phyloP scores from a whole-genome alignment of 2,888 invertebrate species.

The Nomada hirtipes region DNA sequence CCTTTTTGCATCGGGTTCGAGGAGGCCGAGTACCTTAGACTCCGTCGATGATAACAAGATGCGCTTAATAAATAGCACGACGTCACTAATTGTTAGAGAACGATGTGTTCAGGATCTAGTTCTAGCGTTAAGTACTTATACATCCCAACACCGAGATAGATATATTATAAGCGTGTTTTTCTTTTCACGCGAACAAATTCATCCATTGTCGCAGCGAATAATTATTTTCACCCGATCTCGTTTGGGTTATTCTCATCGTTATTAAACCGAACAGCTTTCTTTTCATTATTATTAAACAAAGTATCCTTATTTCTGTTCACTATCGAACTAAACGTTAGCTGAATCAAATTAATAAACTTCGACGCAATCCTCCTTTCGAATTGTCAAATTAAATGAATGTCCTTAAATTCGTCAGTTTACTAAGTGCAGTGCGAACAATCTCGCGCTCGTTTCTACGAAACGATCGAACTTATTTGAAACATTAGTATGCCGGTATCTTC shows the following conservation, averaged over 20 bases:
- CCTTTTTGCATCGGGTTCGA: conserved; percentile 32
- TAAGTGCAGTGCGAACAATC: no score
- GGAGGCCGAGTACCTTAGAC: conserved; percentile 63
- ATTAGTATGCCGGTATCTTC: no score
- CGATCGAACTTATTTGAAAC: no score
- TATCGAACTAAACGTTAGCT: no score
- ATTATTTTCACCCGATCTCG: conserved; percentile 1
- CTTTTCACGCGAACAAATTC: conserved; percentile 14
- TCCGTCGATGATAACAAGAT: conserved; percentile 72
- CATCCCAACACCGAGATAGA: conserved; percentile 44
- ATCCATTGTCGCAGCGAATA: conserved; percentile 4
- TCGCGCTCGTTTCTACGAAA: no score
- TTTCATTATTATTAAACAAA: no score
- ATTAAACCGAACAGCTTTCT: no score
- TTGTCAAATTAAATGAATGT: no score
- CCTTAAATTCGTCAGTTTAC: no score
- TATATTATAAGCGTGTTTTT: conserved; percentile 34
- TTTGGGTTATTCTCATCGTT: background rate
- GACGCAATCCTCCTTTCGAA: no score
- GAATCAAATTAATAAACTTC: no score
- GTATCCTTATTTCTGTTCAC: no score
- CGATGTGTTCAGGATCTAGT: conserved; percentile 76
- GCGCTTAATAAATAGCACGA: conserved; percentile 71
- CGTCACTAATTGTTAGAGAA: conserved; percentile 69
- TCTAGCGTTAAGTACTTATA: conserved; percentile 68